These are phyloP conservation scores for Pseudeuparius sepicola DNA, from an alignment of 2,888 invertebrate species.

Conservation along the genomic window DNA sequence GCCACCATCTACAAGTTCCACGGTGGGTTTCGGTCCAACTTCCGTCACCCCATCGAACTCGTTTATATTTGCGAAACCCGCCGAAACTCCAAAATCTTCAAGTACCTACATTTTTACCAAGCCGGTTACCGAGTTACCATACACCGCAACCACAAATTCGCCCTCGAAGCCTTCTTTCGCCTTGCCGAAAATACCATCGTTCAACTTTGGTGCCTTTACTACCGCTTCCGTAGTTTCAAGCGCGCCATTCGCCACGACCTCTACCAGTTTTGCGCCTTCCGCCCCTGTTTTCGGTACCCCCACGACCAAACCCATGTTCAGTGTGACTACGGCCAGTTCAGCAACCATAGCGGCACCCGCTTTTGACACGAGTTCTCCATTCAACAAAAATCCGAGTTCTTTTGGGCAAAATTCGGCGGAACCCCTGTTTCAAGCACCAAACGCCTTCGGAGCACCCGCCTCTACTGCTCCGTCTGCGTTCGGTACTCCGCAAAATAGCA, in stretches of 20 bases:
- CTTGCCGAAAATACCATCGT: constrained; percentile 12
- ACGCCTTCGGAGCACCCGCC: too few species aligned
- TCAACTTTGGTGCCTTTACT: constrained; percentile 15
- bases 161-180: constrained; percentile 4
- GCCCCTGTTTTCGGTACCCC: constrained; percentile 1
- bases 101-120: too few species aligned
- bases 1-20: constrained; percentile 1
- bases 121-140: too few species aligned
- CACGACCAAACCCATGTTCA: neutral
- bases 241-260: neutral
- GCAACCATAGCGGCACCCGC: constrained; percentile 4
- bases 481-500: too few species aligned
- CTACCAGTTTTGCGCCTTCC: too few species aligned
- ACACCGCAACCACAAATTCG: constrained; percentile 5
- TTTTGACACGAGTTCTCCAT: too few species aligned
- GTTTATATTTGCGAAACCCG: constrained; percentile 7
- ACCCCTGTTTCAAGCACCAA: too few species aligned
- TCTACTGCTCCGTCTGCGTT: too few species aligned
- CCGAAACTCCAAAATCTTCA: constrained; percentile 4
- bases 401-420: too few species aligned
- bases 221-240: neutral
- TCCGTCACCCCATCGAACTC: neutral
- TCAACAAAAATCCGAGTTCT: too few species aligned
- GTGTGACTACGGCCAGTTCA: constrained; percentile 2
- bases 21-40: neutral